Conservation (phyloP, 2,888 invertebrate species). For the Willowsia nigromaculata region DNA sequence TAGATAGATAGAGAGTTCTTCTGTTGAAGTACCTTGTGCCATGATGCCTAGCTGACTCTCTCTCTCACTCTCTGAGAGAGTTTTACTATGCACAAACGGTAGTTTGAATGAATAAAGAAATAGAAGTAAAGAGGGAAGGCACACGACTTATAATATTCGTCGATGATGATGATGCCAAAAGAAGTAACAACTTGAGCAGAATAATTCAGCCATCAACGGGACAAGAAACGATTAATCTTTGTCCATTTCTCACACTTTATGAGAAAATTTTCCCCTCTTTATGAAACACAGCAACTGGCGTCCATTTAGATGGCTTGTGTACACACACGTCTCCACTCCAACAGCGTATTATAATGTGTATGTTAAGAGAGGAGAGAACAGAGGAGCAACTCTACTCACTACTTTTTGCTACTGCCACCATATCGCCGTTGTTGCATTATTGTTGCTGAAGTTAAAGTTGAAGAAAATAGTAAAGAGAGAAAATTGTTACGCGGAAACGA, state of each 20-base stretch:
- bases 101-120: slow-evolving; percentile 44
- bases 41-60: not conserved
- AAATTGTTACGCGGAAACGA: slow-evolving; percentile 63
- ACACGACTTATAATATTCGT: slow-evolving; percentile 73
- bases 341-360: slow-evolving; percentile 39
- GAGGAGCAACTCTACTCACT: slow-evolving; percentile 2
- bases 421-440: slow-evolving; percentile 12
- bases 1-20: slow-evolving; percentile 7
- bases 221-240: slow-evolving; percentile 79
- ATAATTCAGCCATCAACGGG: slow-evolving; percentile 79
- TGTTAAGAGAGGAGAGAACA: not conserved
- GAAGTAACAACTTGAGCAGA: slow-evolving; percentile 79
- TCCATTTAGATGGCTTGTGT: slow-evolving; percentile 62
- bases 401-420: not conserved
- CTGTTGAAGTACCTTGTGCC: slow-evolving; percentile 48
- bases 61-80: not conserved
- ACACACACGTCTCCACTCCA: slow-evolving; percentile 60
- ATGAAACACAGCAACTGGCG: slow-evolving; percentile 70
- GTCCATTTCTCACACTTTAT: slow-evolving; percentile 79
- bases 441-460: slow-evolving; percentile 22
- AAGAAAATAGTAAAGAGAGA: slow-evolving; percentile 1
- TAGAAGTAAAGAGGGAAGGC: slow-evolving; percentile 50
- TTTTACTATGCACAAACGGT: slow-evolving; percentile 5
- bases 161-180: slow-evolving; percentile 71
- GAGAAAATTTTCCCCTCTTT: slow-evolving; percentile 77